Evolutionary conservation across 1,140 invertebrate species (phyloP), one percentile per base, ranked within the genome.

Genomic region (Neuroterus valhalla): DNA sequence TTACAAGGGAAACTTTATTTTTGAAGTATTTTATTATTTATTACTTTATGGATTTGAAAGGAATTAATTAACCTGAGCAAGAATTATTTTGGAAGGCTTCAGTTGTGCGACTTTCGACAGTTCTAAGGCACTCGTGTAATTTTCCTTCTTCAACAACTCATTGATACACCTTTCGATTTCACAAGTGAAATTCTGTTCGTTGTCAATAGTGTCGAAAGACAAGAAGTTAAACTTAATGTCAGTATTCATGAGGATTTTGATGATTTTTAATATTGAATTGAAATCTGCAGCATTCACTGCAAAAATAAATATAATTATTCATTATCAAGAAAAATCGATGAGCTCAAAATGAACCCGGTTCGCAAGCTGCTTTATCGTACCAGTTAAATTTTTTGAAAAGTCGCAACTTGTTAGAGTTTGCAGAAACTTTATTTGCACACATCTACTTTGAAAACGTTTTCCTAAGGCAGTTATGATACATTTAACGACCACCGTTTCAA

Each of bases 341-440:
- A 42, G 38, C 31, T n/a, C 68, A 21, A 69, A 45, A 4, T n/a
- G 67, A 21, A 62, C n/a, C n/a, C n/a, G n/a, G n/a, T n/a, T n/a
- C n/a, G n/a, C n/a, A n/a, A n/a, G n/a, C n/a, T n/a, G n/a, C n/a
- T n/a, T 38, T 52, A 62, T 62, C 81, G 81, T 86, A 92, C 92
- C 91, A 72, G 87, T 84, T 70, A 93, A 90, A 79, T 91, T 89
- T 71, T 90, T 89, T 43, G 89, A 88, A 79, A 93, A 91, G 38
- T 91, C 84, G 17, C 85, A 87, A 6, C 89, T 85, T 46, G 90
- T 86, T 21, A 94, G 76, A 66, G 89, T 87, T 75, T 88, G 86
- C 11, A 94, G 80, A 78, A 93, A 92, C 77, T 91, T 88, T 44
- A 91, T 90, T 83, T 93, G 92, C 77, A 92, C 89, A 45, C 86